Conservation (phyloP, 2,113 vertebrate species). For the Albula glossodonta region DNA sequence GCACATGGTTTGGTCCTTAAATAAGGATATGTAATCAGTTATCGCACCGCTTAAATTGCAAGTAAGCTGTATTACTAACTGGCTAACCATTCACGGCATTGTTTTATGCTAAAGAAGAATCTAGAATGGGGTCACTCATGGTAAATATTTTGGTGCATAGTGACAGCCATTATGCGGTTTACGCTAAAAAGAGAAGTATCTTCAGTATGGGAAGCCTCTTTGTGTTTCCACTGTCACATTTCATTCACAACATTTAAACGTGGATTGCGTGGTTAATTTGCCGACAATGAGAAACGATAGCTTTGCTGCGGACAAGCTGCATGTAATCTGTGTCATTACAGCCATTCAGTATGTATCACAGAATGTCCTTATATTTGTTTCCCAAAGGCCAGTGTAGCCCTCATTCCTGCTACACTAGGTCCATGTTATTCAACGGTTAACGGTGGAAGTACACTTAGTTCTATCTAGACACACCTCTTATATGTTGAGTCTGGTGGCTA, state of each 20-base stretch:
- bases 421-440: neutral
- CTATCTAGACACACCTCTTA: neutral
- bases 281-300: neutral
- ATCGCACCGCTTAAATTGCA: neutral
- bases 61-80: neutral
- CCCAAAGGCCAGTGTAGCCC: no score
- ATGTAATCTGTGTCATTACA: no score
- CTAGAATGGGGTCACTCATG: constrained; percentile 1
- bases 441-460: neutral
- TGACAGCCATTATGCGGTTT: constrained; percentile 6
- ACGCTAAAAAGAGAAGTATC: neutral
- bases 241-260: neutral
- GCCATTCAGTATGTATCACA: no score
- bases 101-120: neutral
- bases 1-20: neutral
- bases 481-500: neutral
- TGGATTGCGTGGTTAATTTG: neutral
- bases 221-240: neutral
- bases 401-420: neutral
- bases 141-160: constrained; percentile 7
- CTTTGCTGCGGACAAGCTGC: neutral
- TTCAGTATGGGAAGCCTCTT: neutral
- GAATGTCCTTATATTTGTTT: no score
- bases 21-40: no score
- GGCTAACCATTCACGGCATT: neutral